Evolutionary conservation across 2,888 invertebrate species (phyloP).

Genomic region (Gymnosoma rotundatum): DNA sequence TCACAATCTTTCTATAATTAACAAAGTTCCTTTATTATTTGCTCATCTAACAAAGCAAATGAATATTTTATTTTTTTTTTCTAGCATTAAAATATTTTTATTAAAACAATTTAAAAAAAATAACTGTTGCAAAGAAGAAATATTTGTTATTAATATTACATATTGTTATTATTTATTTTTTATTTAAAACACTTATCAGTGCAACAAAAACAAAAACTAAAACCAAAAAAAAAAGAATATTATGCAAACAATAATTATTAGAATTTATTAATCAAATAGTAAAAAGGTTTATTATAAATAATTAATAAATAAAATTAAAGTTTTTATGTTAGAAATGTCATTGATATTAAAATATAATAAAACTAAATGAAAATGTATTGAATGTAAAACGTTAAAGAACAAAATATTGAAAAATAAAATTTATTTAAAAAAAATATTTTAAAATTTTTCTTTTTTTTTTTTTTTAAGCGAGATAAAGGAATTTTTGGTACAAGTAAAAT

Average conservation of each 20-base stretch:
- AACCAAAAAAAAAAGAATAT: constrained; percentile 22
- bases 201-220: constrained; percentile 9
- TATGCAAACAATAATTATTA: constrained; percentile 61
- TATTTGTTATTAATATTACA: constrained; percentile 34
- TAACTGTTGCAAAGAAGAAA: not conserved
- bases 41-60: constrained; percentile 45
- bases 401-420: constrained; percentile 57
- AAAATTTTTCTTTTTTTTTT: not conserved
- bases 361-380: constrained; percentile 42
- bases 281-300: constrained; percentile 61
- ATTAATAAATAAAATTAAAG: constrained; percentile 25
- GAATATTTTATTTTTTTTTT: constrained; percentile 7
- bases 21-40: constrained; percentile 58
- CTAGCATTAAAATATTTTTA: not conserved
- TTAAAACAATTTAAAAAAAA: not conserved
- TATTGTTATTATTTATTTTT: constrained; percentile 49
- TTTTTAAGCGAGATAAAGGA: not conserved
- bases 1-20: constrained; percentile 1
- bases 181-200: constrained; percentile 44
- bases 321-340: constrained; percentile 65
- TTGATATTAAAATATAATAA: constrained; percentile 43
- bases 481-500: not conserved
- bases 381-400: constrained; percentile 63
- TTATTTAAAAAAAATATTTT: constrained; percentile 8
- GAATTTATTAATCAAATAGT: constrained; percentile 66